Percentiles rank a stretch among this genome's conserved stretches.
Evolutionary conservation across 2,888 invertebrate genomes (phyloP).

Genomic region (Dicycla oo): DNA sequence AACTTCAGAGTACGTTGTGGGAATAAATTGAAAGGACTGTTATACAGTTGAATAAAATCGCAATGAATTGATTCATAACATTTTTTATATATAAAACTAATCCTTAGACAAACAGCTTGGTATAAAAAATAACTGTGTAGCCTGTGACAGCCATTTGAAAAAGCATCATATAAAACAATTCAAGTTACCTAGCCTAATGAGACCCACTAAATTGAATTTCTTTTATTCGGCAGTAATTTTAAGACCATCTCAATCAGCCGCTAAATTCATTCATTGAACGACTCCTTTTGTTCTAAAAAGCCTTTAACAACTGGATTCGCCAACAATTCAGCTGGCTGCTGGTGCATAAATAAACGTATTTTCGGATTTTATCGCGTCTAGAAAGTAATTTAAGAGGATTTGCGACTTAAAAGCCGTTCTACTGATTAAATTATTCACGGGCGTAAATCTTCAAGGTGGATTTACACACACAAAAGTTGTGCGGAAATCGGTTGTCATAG

Average conservation of each 20-base stretch:
- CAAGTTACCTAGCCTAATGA: neutral
- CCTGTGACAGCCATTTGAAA: neutral
- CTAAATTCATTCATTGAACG: conserved; percentile 31
- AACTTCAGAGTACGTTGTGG: neutral
- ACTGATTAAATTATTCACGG: conserved; percentile 54
- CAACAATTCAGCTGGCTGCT: conserved; percentile 35
- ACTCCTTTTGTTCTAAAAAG: conserved; percentile 12
- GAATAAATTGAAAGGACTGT: neutral
- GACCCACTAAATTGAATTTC: conserved; percentile 6
- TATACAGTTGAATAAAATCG: neutral
- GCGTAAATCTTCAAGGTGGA: conserved; percentile 43
- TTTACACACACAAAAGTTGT: no score
- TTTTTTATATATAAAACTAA: neutral
- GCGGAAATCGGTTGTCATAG: no score
- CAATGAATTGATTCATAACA: neutral
- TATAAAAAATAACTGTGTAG: neutral
- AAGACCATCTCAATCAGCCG: conserved; percentile 23
- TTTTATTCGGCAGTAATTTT: conserved; percentile 28
- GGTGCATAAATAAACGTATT: conserved; percentile 59
- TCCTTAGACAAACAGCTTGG: neutral
- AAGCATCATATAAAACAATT: neutral
- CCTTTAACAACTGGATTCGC: conserved; percentile 19
- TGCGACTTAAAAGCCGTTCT: conserved; percentile 42
- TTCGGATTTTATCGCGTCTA: conserved; percentile 47
- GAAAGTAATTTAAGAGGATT: conserved; percentile 59